A percentile compares a stretch with the other conserved stretches of the same genome.
These are phyloP conservation scores for Clarias fuscus DNA, from an alignment of 2,797 vertebrate species.

Conservation along the genomic window DNA sequence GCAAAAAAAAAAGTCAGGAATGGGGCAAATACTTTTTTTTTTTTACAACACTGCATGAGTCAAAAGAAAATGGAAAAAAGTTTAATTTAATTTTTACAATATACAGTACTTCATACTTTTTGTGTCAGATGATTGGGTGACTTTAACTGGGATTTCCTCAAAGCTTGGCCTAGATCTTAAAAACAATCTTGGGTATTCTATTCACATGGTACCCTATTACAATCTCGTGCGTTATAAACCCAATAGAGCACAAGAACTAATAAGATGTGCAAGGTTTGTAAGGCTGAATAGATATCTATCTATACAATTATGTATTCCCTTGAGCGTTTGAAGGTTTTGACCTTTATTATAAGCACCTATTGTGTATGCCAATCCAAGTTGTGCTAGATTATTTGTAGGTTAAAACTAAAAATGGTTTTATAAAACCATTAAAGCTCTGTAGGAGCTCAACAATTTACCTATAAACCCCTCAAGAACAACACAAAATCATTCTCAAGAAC, in stretches of 20 bases:
- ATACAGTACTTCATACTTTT: neutral
- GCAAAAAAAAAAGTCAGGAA: no score
- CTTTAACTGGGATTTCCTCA: neutral
- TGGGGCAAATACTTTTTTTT: no score
- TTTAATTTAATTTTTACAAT: neutral
- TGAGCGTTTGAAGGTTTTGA: neutral
- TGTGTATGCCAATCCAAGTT: neutral
- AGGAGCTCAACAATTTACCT: neutral
- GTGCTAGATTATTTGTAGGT: neutral
- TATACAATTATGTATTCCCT: no score
- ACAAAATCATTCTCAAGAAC: neutral
- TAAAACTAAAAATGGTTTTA: neutral
- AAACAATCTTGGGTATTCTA: slow-evolving; percentile 1
- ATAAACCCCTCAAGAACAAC: neutral
- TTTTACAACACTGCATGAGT: neutral
- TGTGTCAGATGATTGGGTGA: neutral
- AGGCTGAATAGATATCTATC: neutral
- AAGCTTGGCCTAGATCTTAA: slow-evolving; percentile 7
- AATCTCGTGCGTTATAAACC: neutral
- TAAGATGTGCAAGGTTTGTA: neutral
- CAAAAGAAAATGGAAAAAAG: neutral
- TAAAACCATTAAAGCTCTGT: neutral
- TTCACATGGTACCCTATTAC: neutral
- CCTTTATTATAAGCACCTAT: neutral
- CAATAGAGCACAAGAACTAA: neutral